phyloP scores from a whole-genome alignment of 2,888 invertebrate genomes.

The Ephialtes manifestator region DNA sequence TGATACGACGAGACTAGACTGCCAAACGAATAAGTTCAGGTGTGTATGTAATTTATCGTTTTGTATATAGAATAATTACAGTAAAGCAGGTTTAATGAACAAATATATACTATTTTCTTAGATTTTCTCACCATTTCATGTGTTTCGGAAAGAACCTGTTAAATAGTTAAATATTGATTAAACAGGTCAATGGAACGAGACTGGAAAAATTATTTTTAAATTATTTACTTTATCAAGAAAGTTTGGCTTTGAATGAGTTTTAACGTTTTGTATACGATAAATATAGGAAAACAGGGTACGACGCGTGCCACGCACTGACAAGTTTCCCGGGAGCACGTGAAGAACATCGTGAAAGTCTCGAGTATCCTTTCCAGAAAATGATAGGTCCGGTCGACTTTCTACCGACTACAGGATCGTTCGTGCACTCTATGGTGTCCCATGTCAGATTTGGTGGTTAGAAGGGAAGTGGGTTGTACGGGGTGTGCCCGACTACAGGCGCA shows the following conservation, averaged over 20 bases:
- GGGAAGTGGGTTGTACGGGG: conserved; percentile 82
- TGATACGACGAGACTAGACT: too few relatives aligned
- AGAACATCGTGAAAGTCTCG: conserved; percentile 67
- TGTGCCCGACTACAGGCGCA: conserved; percentile 74
- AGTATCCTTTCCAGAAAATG: conserved; percentile 81
- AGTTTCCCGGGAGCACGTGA: conserved; percentile 53
- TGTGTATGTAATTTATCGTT: too few relatives aligned
- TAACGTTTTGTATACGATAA: conserved; percentile 5
- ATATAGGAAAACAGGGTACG: conserved; percentile 30
- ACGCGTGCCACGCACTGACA: conserved; percentile 67
- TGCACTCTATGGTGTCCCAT: conserved; percentile 51
- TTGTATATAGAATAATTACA: too few relatives aligned
- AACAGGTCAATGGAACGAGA: too few relatives aligned
- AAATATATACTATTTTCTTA: too few relatives aligned
- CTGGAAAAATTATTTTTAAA: too few relatives aligned
- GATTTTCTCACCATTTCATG: too few relatives aligned
- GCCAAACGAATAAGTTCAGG: too few relatives aligned
- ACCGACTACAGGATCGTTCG: conserved; percentile 59
- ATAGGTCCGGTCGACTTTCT: conserved; percentile 79
- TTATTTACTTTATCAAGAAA: background rate
- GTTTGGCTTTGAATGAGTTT: background rate
- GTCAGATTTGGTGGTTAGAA: conserved; percentile 70
- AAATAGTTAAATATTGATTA: too few relatives aligned
- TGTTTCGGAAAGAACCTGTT: too few relatives aligned
- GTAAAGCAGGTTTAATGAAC: too few relatives aligned